phyloP scores from a whole-genome alignment of 2,888 invertebrate genomes.

The Eledone cirrhosa region DNA sequence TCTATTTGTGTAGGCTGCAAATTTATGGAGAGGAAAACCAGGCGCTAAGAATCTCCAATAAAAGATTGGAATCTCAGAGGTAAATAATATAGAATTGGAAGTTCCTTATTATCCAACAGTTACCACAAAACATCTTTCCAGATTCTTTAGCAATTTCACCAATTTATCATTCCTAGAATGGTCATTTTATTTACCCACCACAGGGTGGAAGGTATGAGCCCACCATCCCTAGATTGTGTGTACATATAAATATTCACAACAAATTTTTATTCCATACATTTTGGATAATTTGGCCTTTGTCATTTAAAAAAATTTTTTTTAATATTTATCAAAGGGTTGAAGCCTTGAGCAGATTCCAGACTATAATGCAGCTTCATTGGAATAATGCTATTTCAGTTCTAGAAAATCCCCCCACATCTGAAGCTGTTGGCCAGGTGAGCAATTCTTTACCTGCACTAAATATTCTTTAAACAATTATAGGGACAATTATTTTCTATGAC shows the following conservation, averaged over 20 bases:
- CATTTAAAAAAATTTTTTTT: too few relatives aligned
- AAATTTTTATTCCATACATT: too few relatives aligned
- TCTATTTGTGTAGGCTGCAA: not conserved
- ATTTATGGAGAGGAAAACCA: conserved; percentile 46
- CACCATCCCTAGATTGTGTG: too few relatives aligned
- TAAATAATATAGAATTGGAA: conserved; percentile 33
- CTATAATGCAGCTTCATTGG: conserved; percentile 61
- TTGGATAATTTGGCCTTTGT: too few relatives aligned
- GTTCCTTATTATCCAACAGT: not conserved
- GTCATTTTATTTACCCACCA: not conserved
- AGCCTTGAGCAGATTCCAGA: conserved; percentile 54
- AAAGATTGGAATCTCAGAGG: conserved; percentile 60
- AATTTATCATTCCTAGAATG: not conserved
- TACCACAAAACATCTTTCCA: not conserved
- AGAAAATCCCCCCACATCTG: conserved; percentile 40
- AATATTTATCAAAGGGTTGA: conserved; percentile 45
- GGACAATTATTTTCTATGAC: too few relatives aligned
- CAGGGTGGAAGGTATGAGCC: too few relatives aligned
- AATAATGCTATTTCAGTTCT: conserved; percentile 57
- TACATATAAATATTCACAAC: too few relatives aligned
- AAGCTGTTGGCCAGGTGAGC: not conserved
- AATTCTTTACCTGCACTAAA: too few relatives aligned
- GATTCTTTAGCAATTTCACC: not conserved
- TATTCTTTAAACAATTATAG: too few relatives aligned
- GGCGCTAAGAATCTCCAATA: conserved; percentile 48